Evolutionary conservation across 2,797 vertebrate species (phyloP).

Genomic region (Rhyacichthys aspro): DNA sequence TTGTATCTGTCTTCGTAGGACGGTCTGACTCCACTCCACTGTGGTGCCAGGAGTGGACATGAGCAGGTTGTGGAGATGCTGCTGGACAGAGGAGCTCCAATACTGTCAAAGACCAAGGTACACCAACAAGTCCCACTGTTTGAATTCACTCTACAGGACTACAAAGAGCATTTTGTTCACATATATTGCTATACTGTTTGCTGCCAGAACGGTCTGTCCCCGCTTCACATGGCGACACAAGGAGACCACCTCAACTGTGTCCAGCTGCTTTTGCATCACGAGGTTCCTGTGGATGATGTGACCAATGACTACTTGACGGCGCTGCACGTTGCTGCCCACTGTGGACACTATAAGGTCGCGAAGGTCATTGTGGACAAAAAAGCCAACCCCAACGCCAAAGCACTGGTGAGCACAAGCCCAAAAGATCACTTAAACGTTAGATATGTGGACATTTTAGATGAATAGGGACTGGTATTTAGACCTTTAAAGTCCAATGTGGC

Average conservation of each 20-base stretch:
- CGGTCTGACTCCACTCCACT: conserved; percentile 95
- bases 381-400: conserved; percentile 97
- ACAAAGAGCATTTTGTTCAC: too few relatives aligned
- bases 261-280: conserved; percentile 93
- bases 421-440: background rate
- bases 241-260: conserved; percentile 98
- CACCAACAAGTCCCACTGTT: conserved; percentile 28
- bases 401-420: conserved; percentile 84
- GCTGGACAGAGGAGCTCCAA: conserved; percentile 93
- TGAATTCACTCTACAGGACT: background rate
- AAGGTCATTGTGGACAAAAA: conserved; percentile 98
- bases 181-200: background rate
- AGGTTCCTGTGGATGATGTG: conserved; percentile 95
- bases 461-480: too few relatives aligned
- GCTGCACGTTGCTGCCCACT: conserved; percentile 95
- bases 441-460: too few relatives aligned
- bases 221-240: conserved; percentile 97
- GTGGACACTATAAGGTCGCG: conserved; percentile 97
- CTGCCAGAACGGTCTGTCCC: conserved; percentile 92
- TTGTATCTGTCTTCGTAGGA: conserved; percentile 77
- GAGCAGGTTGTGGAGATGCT: conserved; percentile 98
- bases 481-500: too few relatives aligned
- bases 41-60: conserved; percentile 94
- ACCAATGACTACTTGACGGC: conserved; percentile 98
- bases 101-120: conserved; percentile 99